A percentile compares a stretch with the other conserved stretches of the same genome.
These are phyloP conservation scores for Drosophila colorata DNA, from an alignment of 2,888 invertebrate genomes.

Conservation along the genomic window DNA sequence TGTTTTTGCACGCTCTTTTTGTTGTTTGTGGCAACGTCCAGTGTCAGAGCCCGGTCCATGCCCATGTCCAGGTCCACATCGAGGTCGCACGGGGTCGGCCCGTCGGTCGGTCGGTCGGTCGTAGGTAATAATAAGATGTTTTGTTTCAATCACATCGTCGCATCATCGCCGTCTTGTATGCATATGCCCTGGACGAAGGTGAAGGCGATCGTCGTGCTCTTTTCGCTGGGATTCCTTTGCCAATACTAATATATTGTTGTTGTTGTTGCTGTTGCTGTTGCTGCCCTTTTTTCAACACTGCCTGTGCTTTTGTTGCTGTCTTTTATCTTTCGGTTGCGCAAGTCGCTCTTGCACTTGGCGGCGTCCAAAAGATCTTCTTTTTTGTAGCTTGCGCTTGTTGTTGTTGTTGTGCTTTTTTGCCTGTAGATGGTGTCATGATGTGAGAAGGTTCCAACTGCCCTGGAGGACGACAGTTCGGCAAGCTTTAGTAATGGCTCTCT, in stretches of 20 bases:
- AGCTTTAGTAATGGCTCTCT: constrained; percentile 8
- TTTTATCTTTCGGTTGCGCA: constrained; percentile 34
- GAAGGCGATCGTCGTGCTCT: constrained; percentile 45
- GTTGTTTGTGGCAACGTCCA: constrained; percentile 35
- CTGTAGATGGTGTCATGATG: constrained; percentile 72
- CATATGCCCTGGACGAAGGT: constrained; percentile 45
- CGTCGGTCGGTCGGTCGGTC: constrained; percentile 43
- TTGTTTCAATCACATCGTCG: constrained; percentile 81
- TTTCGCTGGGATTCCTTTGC: constrained; percentile 27
- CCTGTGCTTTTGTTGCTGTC: constrained; percentile 15
- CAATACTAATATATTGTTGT: constrained; percentile 15
- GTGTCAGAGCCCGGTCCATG: constrained; percentile 33
- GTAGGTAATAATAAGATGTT: constrained; percentile 80
- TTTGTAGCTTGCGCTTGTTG: constrained; percentile 40
- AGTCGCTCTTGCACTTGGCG: constrained; percentile 39
- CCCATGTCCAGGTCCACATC: constrained; percentile 52
- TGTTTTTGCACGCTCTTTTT: constrained; percentile 70
- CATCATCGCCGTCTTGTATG: constrained; percentile 55
- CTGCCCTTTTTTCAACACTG: constrained; percentile 4
- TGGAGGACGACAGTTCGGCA: background rate
- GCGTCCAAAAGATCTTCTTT: constrained; percentile 41
- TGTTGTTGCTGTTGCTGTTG: constrained; percentile 14
- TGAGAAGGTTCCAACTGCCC: constrained; percentile 22
- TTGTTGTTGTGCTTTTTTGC: constrained; percentile 23
- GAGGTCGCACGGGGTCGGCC: constrained; percentile 75